A percentile compares a stretch with the other conserved stretches of the same genome.
These are phyloP conservation scores for Volucella zonaria DNA, from an alignment of 2,888 invertebrate species.

Conservation along the genomic window DNA sequence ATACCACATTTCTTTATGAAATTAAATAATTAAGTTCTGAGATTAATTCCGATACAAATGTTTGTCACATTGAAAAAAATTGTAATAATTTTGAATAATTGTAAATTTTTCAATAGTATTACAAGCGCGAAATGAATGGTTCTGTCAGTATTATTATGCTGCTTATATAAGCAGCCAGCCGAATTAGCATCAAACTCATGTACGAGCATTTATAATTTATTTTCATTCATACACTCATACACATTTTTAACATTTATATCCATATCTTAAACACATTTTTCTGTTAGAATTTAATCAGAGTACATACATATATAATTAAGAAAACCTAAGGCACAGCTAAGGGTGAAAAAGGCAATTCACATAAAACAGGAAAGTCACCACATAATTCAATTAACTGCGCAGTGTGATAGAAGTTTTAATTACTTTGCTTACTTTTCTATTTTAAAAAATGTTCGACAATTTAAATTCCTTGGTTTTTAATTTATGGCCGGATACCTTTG, in stretches of 20 bases:
- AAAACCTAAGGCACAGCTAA: conserved; percentile 18
- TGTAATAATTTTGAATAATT: too few species aligned
- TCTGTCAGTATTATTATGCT: too few species aligned
- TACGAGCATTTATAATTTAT: too few species aligned
- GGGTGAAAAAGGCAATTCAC: conserved; percentile 36
- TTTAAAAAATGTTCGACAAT: conserved; percentile 55
- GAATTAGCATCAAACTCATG: too few species aligned
- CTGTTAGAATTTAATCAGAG: conserved; percentile 38
- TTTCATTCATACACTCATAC: too few species aligned
- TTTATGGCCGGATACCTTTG: conserved; percentile 59
- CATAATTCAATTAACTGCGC: conserved; percentile 68
- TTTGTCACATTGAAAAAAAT: too few species aligned
- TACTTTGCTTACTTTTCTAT: conserved; percentile 55
- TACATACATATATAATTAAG: conserved; percentile 44
- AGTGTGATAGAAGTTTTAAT: conserved; percentile 65
- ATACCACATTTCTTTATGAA: too few species aligned
- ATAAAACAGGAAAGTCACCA: conserved; percentile 66
- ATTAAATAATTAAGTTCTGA: too few species aligned
- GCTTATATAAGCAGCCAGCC: too few species aligned
- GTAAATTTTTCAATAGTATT: too few species aligned
- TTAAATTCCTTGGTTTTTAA: conserved; percentile 57
- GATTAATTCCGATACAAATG: too few species aligned
- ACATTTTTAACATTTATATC: not conserved
- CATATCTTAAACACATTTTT: conserved; percentile 23
- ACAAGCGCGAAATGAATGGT: too few species aligned